Evolutionary conservation across 1,140 invertebrate species (phyloP), one percentile per base, ranked within the genome.

Genomic region (Nebria ingens): DNA sequence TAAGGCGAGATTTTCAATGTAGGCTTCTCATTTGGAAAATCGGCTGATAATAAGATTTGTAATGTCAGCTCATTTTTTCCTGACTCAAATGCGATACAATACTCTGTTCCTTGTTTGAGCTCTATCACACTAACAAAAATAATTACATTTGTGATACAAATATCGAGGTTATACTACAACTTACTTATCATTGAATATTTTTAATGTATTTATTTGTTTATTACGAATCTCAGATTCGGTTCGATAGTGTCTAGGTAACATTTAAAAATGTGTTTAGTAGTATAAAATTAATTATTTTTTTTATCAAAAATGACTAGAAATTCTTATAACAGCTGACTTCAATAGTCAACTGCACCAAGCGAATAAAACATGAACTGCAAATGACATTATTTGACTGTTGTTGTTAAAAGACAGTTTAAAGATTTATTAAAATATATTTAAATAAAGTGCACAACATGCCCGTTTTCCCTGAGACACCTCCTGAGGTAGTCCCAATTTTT

Each of bases 21-120:
- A 22, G 86, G 86, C 62, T 84, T 85, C 63, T 85, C 83, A 64
- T 83, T 74, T 38, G 86, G 86, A 73, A 88, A 89, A 56, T 87
- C 79, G 11, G 78, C 75, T 13, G 76, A 71, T 51, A 89, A 62
- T 11, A 77, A 71, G 17, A 88, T 78, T 64, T 78, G 76, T 61
- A 88, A 70, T 56, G 75, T 75, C 68, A 87, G 79, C 62, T 78
- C 75, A 56, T 75, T 78, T 11, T 76, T 75, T 45, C 79, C 79
- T 52, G 79, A 76, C 53, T 70, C 66, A 64, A 89, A 89, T 65
- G 81, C 77, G 21, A 88, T 74, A 63, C 80, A 77, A 68, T 87
- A 89, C 62, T 88, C 84, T 21, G 75, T 70, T 67, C 82, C 79
- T 70, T 85, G 79, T 57, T 70, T 76, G 12, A 87, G 70, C 73